phyloP scores from a whole-genome alignment of 2,113 vertebrate species.

The Syrmaticus mikado region DNA sequence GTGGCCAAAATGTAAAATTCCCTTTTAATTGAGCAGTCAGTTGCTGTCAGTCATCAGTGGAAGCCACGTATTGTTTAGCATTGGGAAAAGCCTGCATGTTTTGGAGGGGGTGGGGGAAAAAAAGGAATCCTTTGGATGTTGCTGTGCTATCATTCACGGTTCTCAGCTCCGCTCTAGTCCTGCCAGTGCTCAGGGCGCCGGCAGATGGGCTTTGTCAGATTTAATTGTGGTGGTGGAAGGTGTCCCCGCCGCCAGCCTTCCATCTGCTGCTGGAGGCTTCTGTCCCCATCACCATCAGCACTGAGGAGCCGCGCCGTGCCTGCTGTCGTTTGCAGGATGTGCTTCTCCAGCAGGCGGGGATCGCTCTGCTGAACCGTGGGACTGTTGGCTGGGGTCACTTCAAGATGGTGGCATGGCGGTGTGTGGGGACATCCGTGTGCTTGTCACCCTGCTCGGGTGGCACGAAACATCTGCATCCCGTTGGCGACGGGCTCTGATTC shows the following conservation, averaged over 20 bases:
- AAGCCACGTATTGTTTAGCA: background rate
- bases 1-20: background rate
- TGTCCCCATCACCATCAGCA: background rate
- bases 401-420: background rate
- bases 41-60: background rate
- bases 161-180: background rate
- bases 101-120: background rate
- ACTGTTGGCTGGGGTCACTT: background rate
- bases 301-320: background rate
- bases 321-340: accelerated
- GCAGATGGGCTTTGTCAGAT: slow-evolving; percentile 36
- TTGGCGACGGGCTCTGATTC: background rate
- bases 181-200: background rate
- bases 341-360: background rate
- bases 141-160: background rate
- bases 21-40: background rate
- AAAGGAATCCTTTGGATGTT: background rate
- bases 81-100: background rate
- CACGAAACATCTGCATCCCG: background rate
- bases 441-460: background rate
- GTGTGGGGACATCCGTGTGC: accelerated
- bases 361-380: accelerated
- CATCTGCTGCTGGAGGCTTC: background rate
- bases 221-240: background rate
- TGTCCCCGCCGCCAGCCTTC: background rate